phyloP scores from a whole-genome alignment of 2,888 invertebrate genomes.

The Phalera bucephala region DNA sequence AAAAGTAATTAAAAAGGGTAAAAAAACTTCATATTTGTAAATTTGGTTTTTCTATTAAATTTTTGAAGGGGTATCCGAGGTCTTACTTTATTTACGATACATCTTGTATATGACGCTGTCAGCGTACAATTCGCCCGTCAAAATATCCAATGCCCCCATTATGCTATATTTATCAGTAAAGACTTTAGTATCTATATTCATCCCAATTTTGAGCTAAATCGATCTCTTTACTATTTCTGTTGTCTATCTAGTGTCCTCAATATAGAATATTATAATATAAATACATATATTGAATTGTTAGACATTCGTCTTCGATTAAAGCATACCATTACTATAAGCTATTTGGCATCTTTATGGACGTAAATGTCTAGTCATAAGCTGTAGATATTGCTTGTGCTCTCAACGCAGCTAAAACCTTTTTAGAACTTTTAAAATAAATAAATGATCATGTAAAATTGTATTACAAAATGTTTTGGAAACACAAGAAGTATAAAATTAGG shows the following conservation, averaged over 20 bases:
- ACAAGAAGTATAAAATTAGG: slow-evolving; percentile 68
- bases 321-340: slow-evolving; percentile 65
- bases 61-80: no score
- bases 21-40: no score
- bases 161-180: slow-evolving; percentile 62
- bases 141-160: no score
- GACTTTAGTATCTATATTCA: slow-evolving; percentile 42
- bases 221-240: slow-evolving; percentile 36
- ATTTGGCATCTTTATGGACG: slow-evolving; percentile 81
- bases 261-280: slow-evolving; percentile 36
- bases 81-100: no score
- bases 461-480: slow-evolving; percentile 46
- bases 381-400: slow-evolving; percentile 57
- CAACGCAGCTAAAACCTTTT: slow-evolving; percentile 32
- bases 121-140: no score
- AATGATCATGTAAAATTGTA: slow-evolving; percentile 46
- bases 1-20: no score
- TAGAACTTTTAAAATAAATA: slow-evolving; percentile 31
- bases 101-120: no score
- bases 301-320: slow-evolving; percentile 44
- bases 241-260: slow-evolving; percentile 42
- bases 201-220: slow-evolving; percentile 58
- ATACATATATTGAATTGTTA: slow-evolving; percentile 36
- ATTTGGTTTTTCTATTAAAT: no score
- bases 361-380: slow-evolving; percentile 60